phyloP scores from a whole-genome alignment of 2,113 vertebrate species.

The Bungarus multicinctus region DNA sequence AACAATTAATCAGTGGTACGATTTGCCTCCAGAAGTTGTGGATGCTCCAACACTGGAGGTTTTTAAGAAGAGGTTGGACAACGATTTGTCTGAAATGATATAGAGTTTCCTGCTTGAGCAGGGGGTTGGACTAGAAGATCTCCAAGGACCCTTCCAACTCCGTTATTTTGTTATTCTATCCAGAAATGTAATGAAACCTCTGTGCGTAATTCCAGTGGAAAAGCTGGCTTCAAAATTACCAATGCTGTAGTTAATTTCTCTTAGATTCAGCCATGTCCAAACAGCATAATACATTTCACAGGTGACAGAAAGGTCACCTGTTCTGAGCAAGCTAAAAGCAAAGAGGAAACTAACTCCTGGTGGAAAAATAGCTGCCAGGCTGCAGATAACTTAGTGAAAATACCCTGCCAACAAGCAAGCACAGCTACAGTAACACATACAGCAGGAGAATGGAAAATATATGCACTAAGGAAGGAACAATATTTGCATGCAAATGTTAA shows the following conservation, averaged over 20 bases:
- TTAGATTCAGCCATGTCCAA: background rate
- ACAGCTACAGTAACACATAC: constrained; percentile 56
- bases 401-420: constrained; percentile 44
- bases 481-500: constrained; percentile 23
- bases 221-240: background rate
- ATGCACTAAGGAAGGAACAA: constrained; percentile 18
- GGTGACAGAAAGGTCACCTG: constrained; percentile 37
- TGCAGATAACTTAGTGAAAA: constrained; percentile 65
- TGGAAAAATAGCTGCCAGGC: constrained; percentile 50
- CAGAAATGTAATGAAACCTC: background rate
- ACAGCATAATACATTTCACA: constrained; percentile 5
- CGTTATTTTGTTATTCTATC: background rate
- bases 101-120: background rate
- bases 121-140: background rate
- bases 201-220: background rate
- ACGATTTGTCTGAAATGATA: background rate
- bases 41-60: background rate
- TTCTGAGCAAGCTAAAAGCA: constrained; percentile 23
- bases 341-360: constrained; percentile 41
- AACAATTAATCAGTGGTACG: background rate
- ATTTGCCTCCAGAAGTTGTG: background rate
- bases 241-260: background rate
- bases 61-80: background rate
- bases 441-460: constrained; percentile 42
- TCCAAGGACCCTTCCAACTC: background rate